Percentiles rank a stretch among this genome's conserved stretches.
Conservation (phyloP, 35 echinoderm and acorn worm genomes). For the Amphiura filiformis region DNA sequence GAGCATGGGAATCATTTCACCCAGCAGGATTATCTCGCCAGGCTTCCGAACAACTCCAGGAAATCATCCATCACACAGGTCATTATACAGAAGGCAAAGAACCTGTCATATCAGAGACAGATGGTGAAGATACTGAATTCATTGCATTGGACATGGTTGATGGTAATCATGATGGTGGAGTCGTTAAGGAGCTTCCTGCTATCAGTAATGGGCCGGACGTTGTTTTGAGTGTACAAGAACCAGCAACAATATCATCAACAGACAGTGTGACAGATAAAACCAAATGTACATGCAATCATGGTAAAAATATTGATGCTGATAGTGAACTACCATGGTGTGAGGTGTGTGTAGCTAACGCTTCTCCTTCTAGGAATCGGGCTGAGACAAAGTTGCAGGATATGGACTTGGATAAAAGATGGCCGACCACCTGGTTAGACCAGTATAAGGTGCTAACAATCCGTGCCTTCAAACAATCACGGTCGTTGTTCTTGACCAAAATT, state of each 20-base stretch:
- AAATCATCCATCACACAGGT: not conserved
- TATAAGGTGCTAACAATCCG: constrained; percentile 41
- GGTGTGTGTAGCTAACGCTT: not conserved
- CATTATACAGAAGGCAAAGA: not conserved
- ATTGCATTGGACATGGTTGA: not conserved
- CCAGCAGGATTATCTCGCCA: not conserved
- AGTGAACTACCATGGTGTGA: not conserved
- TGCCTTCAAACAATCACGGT: constrained; percentile 60
- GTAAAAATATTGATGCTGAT: not conserved
- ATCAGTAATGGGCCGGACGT: not conserved
- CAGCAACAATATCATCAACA: too few species aligned
- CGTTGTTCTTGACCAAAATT: constrained; percentile 38
- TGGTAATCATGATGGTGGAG: too few species aligned
- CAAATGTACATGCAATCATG: not conserved
- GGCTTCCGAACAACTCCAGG: not conserved
- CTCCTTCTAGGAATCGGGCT: not conserved
- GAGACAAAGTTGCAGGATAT: constrained; percentile 38
- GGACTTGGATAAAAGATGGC: constrained; percentile 39
- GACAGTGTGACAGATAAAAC: not conserved
- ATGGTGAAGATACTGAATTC: not conserved
- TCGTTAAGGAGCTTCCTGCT: not conserved
- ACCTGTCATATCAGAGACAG: too few species aligned
- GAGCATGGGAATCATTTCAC: constrained; percentile 20
- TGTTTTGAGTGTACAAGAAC: not conserved
- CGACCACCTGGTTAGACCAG: constrained; percentile 52